These are phyloP conservation scores for Xestoiulus laeticollis DNA, from an alignment of 2,888 invertebrate genomes.

Conservation along the genomic window DNA sequence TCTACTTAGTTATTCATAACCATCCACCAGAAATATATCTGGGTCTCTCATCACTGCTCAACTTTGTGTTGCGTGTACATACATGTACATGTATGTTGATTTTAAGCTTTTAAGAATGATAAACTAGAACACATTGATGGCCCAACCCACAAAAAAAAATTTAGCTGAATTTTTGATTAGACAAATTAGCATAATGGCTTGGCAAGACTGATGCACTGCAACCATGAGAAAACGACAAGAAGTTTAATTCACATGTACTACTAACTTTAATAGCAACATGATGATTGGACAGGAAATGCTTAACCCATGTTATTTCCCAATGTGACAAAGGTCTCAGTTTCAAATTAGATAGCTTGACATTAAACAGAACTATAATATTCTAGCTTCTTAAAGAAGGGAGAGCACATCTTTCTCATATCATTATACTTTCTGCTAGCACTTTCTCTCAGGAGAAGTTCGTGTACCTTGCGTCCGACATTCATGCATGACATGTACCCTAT, in stretches of 20 bases:
- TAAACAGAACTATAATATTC: not conserved
- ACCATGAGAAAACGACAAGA: not conserved
- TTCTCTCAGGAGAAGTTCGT: slow-evolving; percentile 18
- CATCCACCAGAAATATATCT: not conserved
- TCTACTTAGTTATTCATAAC: not conserved
- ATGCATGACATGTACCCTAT: not conserved
- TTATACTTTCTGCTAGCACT: not conserved
- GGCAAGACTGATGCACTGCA: not conserved
- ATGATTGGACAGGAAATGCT: not conserved
- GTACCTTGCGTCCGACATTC: not conserved
- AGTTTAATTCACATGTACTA: not conserved
- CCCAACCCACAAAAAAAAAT: not conserved
- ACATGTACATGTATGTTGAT: no score
- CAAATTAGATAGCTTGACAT: slow-evolving; percentile 7
- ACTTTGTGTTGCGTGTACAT: slow-evolving; percentile 8
- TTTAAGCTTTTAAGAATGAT: slow-evolving; percentile 37
- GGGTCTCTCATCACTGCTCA: not conserved
- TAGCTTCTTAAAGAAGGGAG: not conserved
- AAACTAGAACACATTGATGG: slow-evolving; percentile 3
- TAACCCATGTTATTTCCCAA: not conserved
- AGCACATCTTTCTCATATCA: slow-evolving; percentile 16
- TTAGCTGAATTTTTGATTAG: slow-evolving; percentile 21
- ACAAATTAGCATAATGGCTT: not conserved
- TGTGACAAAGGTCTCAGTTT: not conserved
- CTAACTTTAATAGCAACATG: not conserved